Percentiles rank a stretch among this genome's conserved stretches.
Evolutionary conservation across 2,888 invertebrate genomes (phyloP).

Genomic region (Nomada goodeniana): DNA sequence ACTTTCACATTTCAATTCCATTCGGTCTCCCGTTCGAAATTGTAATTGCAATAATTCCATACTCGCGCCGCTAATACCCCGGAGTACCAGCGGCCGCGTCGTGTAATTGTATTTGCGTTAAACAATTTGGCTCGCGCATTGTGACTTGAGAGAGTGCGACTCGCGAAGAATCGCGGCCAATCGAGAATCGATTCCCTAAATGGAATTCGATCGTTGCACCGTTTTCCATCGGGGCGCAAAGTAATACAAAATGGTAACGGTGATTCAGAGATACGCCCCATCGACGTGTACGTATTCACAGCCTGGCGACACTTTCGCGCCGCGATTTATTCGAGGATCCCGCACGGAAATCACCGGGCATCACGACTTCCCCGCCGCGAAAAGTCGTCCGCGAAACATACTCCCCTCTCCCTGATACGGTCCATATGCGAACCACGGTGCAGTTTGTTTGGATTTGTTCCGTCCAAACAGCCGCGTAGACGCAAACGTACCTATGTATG

Average conservation of each 20-base stretch:
- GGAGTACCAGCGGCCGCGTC: constrained; percentile 20
- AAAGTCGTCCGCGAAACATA: constrained; percentile 10
- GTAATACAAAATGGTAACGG: too few relatives aligned
- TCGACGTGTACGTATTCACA: not conserved
- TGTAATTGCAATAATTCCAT: constrained; percentile 61
- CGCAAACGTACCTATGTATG: not conserved
- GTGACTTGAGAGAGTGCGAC: not conserved
- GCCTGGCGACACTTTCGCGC: not conserved
- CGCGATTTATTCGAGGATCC: not conserved
- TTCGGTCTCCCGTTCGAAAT: constrained; percentile 45
- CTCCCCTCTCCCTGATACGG: constrained; percentile 4
- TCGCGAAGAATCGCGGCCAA: not conserved
- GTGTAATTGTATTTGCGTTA: constrained; percentile 37
- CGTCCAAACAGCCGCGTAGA: not conserved
- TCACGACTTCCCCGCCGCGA: not conserved
- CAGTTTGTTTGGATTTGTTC: constrained; percentile 29
- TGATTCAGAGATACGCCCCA: not conserved
- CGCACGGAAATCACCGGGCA: constrained; percentile 1
- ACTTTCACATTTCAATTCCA: constrained; percentile 63
- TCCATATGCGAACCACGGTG: constrained; percentile 11
- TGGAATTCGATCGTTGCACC: not conserved
- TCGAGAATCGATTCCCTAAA: not conserved
- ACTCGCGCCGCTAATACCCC: constrained; percentile 18
- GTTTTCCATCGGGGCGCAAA: too few relatives aligned
- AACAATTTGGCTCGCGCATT: constrained; percentile 11